Evolutionary conservation across 1,140 invertebrate species (phyloP), one percentile per base, ranked within the genome.

Genomic region (Brachionus koreanus): DNA sequence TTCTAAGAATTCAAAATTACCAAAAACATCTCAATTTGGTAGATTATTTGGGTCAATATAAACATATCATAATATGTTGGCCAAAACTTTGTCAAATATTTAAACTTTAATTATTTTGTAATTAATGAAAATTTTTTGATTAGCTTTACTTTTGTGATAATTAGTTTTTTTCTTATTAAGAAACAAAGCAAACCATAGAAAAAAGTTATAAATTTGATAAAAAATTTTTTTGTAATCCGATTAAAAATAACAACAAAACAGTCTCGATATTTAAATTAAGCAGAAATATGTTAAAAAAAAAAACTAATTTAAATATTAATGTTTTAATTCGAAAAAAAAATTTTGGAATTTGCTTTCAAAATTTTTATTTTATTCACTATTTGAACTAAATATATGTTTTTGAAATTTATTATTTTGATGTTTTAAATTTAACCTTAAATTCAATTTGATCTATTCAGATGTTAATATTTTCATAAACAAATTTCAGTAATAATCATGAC

Each of bases 301-400:
- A 57, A 57, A 57, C 49, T 57, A 57, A 57, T 57, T 57, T 57
- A 19, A 57, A 57, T 57, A 57, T 57, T 57, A 57, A 57, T 57
- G 49, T 57, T 57, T 57, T 57, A 57, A 57, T 57, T 57, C 19
- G n/a, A n/a, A n/a, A 57, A 29, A 57, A 57, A 57, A 16, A 57
- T 57, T 57, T 57, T 57, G 49, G 19, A 49, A 16, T 49, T 49
- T 49, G 16, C 43, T 49, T 49, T 49, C 12, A 49, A 49, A 49
- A 49, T 49, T 49, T 49, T 9, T 6, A 49, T 57, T 57, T 9
- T 57, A 57, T 57, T 57, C 49, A 57, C 19, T 23, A 23, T 57
- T 57, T 57, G 49, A 57, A 57, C 49, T 19, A 25, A 57, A 57
- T 2, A 57, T 57, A 19, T 57, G 49, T 5, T 42, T 1, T 42